Evolutionary conservation across 2,113 vertebrate genomes (phyloP).

Genomic region (Leptocoma aspasia): DNA sequence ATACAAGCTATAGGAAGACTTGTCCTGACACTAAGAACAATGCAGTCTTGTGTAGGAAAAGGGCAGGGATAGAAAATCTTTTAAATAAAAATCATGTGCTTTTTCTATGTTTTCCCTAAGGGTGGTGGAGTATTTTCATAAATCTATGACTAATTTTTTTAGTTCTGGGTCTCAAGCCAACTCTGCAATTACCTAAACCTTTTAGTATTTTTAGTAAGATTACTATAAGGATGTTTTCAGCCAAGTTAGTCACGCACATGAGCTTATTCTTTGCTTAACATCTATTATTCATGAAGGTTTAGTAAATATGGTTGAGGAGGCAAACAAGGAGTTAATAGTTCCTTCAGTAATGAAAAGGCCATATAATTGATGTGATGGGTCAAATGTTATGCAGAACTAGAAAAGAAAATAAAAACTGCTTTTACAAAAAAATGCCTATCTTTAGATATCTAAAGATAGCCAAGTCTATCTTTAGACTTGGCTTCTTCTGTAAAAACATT

Average conservation of each 20-base stretch:
- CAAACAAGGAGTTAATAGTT: background rate
- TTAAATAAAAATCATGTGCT: background rate
- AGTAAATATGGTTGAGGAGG: background rate
- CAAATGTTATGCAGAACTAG: background rate
- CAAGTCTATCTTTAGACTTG: background rate
- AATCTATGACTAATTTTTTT: constrained; percentile 22
- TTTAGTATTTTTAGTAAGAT: constrained; percentile 1
- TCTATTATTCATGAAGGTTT: background rate
- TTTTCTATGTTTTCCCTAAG: constrained; percentile 6
- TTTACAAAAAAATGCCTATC: background rate
- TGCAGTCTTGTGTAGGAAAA: background rate
- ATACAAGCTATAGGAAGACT: background rate
- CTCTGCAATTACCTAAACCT: background rate
- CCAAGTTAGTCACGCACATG: background rate
- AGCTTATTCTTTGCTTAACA: background rate
- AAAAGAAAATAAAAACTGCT: background rate
- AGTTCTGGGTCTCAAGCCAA: background rate
- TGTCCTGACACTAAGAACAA: background rate
- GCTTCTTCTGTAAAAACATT: background rate
- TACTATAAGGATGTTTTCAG: background rate
- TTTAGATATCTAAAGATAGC: background rate
- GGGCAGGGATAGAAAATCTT: background rate
- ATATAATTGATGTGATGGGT: background rate
- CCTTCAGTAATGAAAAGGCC: background rate
- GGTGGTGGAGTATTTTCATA: background rate